phyloP scores from a whole-genome alignment of 2,888 invertebrate genomes.

The Chironomus tentans region DNA sequence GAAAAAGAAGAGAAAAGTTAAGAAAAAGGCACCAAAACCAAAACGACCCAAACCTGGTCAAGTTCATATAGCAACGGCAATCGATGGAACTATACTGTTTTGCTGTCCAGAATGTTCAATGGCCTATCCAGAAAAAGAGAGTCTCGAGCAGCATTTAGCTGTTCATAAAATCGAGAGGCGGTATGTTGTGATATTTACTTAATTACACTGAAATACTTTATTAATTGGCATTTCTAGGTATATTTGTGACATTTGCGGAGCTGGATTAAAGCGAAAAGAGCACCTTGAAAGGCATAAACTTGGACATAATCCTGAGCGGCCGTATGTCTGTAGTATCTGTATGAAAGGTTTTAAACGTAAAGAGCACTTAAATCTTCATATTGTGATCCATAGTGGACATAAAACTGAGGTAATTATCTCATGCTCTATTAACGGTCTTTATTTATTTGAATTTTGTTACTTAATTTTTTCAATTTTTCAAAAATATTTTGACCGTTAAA shows the following conservation, averaged over 20 bases:
- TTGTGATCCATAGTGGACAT: conserved; percentile 75
- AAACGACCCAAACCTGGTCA: conserved; percentile 71
- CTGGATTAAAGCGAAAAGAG: conserved; percentile 67
- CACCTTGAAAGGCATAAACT: conserved; percentile 69
- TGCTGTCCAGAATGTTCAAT: conserved; percentile 76
- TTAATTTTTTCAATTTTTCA: not conserved
- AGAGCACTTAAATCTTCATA: conserved; percentile 73
- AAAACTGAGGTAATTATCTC: conserved; percentile 56
- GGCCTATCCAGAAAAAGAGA: conserved; percentile 71
- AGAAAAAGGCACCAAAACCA: conserved; percentile 70
- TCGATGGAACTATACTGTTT: conserved; percentile 65
- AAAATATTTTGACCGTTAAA: not conserved
- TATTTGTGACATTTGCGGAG: conserved; percentile 68
- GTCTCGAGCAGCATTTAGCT: conserved; percentile 65
- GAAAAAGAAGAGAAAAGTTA: conserved; percentile 70
- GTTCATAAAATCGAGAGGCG: conserved; percentile 72
- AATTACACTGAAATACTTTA: too few species aligned
- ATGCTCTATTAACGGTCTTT: not conserved
- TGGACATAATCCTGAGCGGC: conserved; percentile 72
- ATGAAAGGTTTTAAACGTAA: conserved; percentile 72
- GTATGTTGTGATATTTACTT: not conserved
- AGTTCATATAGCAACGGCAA: conserved; percentile 63
- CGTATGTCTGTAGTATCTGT: conserved; percentile 68
- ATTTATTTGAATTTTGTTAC: not conserved
- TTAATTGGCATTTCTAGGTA: conserved; percentile 38